Base-by-base conservation (phyloP, 2,888 invertebrate species). In the Cheilosia impressa region DNA sequence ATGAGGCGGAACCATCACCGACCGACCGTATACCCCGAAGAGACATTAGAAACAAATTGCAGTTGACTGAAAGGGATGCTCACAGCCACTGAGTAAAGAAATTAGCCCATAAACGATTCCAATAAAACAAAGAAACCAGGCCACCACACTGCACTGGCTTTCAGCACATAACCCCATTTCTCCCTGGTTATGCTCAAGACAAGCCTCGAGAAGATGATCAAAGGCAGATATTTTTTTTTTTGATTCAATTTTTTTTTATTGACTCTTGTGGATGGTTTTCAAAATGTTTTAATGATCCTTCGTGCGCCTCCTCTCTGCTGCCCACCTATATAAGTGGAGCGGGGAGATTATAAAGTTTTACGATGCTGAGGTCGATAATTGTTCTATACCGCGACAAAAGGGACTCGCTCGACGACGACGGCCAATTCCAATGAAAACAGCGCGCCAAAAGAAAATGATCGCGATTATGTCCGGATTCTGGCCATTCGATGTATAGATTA, bases 391-490 rank as follows among this genome's bases (percentile, higher is more conserved):
- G 77, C 77, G 82, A 82, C 77, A 82, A 82, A 77, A 78, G 82
- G 58, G 47, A 82, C 53, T 22, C 50, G 53, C 53, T 27, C 31
- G 31, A 9, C 9, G 27, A 27, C 41, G 31, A 65, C 57, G 22
- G 24, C 52, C 72, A 72, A 81, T 81, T 85, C 62, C 76, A 57
- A 66, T 66, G 85, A 85, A 85, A 85, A 63, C 71, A 68, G 43
- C 65, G 69, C 47, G 69, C 65, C 76, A 76, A 58, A 47, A 66
- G 71, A 81, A 77, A 76, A 81, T 81, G 72, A 85, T 85, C 81
- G 76, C 76, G 81, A 85, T 81, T 85, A 85, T 81, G 85, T 85
- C 66, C 76, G 85, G 76, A 85, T 77, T 85, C 57, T 81, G 85
- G 72, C 81, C 81, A 77, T 85, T 77, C 81, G 72, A 72, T 68